These are phyloP conservation scores for Neotoxoptera formosana DNA, from an alignment of 1,140 invertebrate species.

Conservation along the genomic window DNA sequence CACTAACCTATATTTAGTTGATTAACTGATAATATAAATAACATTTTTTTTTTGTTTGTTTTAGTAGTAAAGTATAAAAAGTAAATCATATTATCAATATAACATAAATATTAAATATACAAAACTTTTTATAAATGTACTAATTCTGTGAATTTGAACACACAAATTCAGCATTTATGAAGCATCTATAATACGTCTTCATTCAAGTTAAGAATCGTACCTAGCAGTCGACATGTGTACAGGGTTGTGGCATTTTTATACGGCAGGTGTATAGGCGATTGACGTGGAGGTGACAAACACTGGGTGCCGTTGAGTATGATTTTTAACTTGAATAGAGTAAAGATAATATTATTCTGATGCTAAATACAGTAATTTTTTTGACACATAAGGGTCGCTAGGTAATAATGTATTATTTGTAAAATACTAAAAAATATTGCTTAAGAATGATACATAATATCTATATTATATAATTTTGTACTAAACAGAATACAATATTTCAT, in stretches of 20 bases:
- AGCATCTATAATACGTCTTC: background rate
- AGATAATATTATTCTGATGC: background rate
- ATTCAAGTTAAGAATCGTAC: background rate
- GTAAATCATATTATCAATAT: constrained; percentile 13
- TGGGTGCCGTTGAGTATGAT: background rate
- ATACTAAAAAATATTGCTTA: constrained; percentile 39
- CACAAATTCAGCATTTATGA: background rate
- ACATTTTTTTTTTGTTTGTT: background rate
- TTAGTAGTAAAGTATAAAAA: background rate
- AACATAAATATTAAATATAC: background rate
- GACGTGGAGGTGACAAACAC: background rate
- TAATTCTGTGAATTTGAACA: background rate
- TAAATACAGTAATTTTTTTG: background rate
- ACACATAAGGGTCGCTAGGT: background rate
- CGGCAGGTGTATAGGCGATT: background rate
- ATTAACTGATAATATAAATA: background rate
- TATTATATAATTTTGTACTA: constrained; percentile 49
- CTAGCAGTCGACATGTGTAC: background rate
- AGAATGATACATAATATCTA: constrained; percentile 28
- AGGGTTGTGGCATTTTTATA: background rate
- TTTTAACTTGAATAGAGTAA: background rate
- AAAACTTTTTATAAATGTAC: background rate
- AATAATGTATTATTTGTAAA: background rate
- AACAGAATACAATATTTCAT: constrained; percentile 35
- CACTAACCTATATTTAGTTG: background rate